Conservation (phyloP, 2,113 vertebrate species). For the Psammodynastes pulverulentus region DNA sequence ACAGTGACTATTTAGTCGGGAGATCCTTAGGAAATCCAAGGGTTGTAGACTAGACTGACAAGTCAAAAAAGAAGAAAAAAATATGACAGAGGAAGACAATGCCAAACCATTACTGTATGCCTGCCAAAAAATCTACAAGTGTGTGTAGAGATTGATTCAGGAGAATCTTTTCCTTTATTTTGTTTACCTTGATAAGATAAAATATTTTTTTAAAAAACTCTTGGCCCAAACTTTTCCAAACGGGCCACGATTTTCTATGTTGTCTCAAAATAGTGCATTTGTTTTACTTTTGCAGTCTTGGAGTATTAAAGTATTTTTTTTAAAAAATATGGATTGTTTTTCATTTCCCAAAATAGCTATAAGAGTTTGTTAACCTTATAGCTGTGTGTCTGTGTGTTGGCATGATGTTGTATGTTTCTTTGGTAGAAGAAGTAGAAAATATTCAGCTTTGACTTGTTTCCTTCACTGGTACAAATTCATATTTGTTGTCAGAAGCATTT, state of each 20-base stretch:
- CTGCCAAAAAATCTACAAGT: not conserved
- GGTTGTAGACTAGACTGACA: not conserved
- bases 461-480: not conserved
- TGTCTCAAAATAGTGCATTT: slow-evolving; percentile 14
- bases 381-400: not conserved
- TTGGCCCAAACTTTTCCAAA: not conserved
- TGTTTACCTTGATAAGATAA: slow-evolving; percentile 32
- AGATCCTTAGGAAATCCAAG: not conserved
- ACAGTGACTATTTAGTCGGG: not conserved
- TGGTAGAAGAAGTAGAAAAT: not conserved
- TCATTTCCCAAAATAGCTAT: not conserved
- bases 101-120: not conserved
- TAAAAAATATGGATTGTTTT: not conserved
- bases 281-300: not conserved
- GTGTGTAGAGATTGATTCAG: not conserved
- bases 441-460: not conserved
- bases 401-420: not conserved
- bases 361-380: not conserved
- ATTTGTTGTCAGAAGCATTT: not conserved
- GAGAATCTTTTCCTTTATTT: not conserved
- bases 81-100: not conserved
- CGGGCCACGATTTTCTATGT: slow-evolving; percentile 27
- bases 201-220: slow-evolving; percentile 17
- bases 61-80: not conserved
- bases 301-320: slow-evolving; percentile 6